Conservation (phyloP, 2,888 invertebrate genomes). For the Listrodromus nycthemerus region DNA sequence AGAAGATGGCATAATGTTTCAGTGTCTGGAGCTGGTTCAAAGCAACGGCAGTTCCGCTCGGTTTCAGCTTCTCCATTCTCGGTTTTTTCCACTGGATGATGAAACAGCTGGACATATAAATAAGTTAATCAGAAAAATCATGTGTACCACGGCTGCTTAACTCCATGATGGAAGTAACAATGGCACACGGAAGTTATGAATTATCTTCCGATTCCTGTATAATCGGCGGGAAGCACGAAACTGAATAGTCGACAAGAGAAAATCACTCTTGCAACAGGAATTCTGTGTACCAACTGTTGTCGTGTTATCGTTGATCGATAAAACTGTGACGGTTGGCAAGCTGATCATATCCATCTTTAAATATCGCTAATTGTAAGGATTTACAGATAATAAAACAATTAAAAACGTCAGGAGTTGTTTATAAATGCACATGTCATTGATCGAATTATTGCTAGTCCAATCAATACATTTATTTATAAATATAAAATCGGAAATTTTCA, state of each 20-base stretch:
- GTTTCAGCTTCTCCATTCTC: conserved; percentile 91
- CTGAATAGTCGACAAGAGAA: not conserved
- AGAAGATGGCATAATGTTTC: conserved; percentile 36
- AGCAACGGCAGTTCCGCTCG: conserved; percentile 92
- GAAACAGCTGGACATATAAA: conserved; percentile 88
- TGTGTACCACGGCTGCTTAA: not conserved
- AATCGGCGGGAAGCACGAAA: conserved; percentile 21
- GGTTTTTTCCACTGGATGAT: conserved; percentile 93
- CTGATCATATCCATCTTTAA: not conserved
- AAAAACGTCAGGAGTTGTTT: not conserved
- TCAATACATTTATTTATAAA: not conserved
- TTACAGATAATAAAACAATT: conserved; percentile 33
- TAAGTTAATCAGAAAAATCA: not conserved
- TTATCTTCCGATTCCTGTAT: conserved; percentile 8
- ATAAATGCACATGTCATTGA: not conserved
- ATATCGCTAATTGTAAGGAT: conserved; percentile 11
- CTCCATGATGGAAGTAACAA: conserved; percentile 8
- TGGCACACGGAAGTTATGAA: conserved; percentile 38
- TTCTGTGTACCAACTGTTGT: conserved; percentile 10
- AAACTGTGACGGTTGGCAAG: conserved; percentile 5
- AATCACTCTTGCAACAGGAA: not conserved
- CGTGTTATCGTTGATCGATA: not conserved
- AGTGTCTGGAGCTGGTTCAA: conserved; percentile 92
- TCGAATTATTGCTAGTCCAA: not conserved
- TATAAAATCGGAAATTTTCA: not conserved